These are phyloP conservation scores for Zele albiditarsus DNA, from an alignment of 2,888 invertebrate species.

Conservation along the genomic window DNA sequence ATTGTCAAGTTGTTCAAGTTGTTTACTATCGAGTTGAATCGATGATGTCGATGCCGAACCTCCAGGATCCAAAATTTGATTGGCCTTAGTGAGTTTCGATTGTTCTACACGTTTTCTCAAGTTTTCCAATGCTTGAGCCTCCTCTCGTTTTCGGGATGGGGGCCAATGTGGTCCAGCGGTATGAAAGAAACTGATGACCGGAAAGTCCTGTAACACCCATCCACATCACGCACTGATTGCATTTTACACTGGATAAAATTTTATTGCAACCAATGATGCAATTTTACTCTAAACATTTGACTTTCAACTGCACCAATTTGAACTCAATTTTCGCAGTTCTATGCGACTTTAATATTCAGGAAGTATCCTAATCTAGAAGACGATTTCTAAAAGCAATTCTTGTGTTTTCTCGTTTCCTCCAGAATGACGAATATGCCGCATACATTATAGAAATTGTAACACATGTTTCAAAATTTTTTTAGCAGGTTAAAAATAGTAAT, in stretches of 20 bases:
- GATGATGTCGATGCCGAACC: constrained; percentile 63
- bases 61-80: constrained; percentile 72
- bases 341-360: not conserved
- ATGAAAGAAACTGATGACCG: constrained; percentile 65
- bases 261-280: not conserved
- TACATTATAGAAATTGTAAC: too few relatives aligned
- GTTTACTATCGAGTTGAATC: constrained; percentile 58
- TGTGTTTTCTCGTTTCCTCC: too few relatives aligned
- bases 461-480: too few relatives aligned
- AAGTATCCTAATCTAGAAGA: too few relatives aligned
- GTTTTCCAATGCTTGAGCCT: constrained; percentile 81
- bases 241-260: not conserved
- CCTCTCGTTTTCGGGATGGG: constrained; percentile 80
- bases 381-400: too few relatives aligned
- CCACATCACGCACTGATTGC: not conserved
- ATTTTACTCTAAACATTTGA: not conserved
- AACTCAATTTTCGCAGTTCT: not conserved
- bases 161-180: constrained; percentile 74
- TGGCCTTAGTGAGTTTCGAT: constrained; percentile 75
- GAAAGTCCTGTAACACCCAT: constrained; percentile 53
- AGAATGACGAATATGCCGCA: too few relatives aligned
- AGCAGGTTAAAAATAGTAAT: too few relatives aligned
- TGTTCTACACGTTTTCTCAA: constrained; percentile 80
- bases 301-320: not conserved
- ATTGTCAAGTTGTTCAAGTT: constrained; percentile 78